These are phyloP conservation scores for Callionymus lyra DNA, from an alignment of 2,113 vertebrate genomes.

Conservation along the genomic window DNA sequence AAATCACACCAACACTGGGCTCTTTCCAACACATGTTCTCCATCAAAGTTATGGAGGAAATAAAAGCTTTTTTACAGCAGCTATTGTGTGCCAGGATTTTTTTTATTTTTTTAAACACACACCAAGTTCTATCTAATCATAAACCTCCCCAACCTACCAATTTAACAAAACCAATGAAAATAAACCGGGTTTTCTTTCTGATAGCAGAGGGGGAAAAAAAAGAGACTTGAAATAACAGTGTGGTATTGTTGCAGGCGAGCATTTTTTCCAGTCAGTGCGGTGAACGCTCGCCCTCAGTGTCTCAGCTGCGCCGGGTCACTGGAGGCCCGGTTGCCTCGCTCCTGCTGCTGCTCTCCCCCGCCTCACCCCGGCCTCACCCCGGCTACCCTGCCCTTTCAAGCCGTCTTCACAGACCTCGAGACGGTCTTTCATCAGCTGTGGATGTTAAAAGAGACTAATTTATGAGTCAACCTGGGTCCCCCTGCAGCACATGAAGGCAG, in stretches of 20 bases:
- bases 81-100: slow-evolving; percentile 26
- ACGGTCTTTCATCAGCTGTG: slow-evolving; percentile 36
- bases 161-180: slow-evolving; percentile 38
- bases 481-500: slow-evolving; percentile 27
- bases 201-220: too few species aligned
- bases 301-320: slow-evolving; percentile 19
- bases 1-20: slow-evolving; percentile 3
- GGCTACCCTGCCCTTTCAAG: slow-evolving; percentile 26
- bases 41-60: slow-evolving; percentile 27
- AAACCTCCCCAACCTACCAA: slow-evolving; percentile 33
- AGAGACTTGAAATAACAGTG: slow-evolving; percentile 19
- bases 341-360: slow-evolving; percentile 12
- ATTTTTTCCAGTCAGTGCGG: slow-evolving; percentile 8
- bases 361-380: background rate
- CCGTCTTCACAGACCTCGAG: slow-evolving; percentile 43
- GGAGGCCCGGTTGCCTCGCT: slow-evolving; percentile 20
- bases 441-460: slow-evolving; percentile 59
- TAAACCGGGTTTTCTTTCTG: slow-evolving; percentile 9
- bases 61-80: slow-evolving; percentile 22
- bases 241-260: slow-evolving; percentile 8
- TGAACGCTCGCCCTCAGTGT: slow-evolving; percentile 14
- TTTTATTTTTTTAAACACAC: slow-evolving; percentile 24
- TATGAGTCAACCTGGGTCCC: slow-evolving; percentile 30
- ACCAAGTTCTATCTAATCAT: slow-evolving; percentile 35
- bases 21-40: slow-evolving; percentile 28